Conservation (phyloP, 2,797 vertebrate species). For the Protonibea diacanthus region DNA sequence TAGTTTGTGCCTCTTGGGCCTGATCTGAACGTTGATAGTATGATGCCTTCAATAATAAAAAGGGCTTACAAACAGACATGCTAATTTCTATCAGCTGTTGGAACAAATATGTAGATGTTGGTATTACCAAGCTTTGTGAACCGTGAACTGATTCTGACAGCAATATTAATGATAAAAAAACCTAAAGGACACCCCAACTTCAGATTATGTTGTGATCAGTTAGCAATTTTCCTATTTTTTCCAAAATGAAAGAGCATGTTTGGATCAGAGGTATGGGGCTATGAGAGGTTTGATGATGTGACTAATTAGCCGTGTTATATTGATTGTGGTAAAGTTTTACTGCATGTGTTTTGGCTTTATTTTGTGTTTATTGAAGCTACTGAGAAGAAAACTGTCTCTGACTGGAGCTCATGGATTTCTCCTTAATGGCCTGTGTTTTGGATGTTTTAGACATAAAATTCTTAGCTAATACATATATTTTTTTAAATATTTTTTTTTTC, state of each 20-base stretch:
- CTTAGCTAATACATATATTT: too few species aligned
- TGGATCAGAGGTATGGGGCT: slow-evolving; percentile 3
- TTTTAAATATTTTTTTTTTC: background rate
- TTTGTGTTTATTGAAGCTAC: background rate
- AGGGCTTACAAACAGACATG: background rate
- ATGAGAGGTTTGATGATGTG: slow-evolving; percentile 28
- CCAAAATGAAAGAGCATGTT: background rate
- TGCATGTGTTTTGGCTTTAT: background rate
- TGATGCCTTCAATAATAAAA: slow-evolving; percentile 5
- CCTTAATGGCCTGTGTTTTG: background rate
- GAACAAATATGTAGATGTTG: background rate
- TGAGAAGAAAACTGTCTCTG: slow-evolving; percentile 5
- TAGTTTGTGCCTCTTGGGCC: slow-evolving; percentile 29
- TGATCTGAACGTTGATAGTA: slow-evolving; percentile 33
- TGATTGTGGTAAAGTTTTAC: slow-evolving; percentile 13
- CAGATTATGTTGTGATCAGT: background rate
- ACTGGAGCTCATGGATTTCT: background rate
- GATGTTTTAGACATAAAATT: background rate
- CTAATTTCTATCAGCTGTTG: background rate
- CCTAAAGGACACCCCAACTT: too few species aligned
- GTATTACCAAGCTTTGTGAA: background rate
- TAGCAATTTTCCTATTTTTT: background rate
- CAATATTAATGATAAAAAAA: background rate
- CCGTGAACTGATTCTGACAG: background rate
- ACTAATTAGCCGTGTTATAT: slow-evolving; percentile 42